Evolutionary conservation across 2,113 vertebrate species (phyloP).

Genomic region (Syrmaticus mikado): DNA sequence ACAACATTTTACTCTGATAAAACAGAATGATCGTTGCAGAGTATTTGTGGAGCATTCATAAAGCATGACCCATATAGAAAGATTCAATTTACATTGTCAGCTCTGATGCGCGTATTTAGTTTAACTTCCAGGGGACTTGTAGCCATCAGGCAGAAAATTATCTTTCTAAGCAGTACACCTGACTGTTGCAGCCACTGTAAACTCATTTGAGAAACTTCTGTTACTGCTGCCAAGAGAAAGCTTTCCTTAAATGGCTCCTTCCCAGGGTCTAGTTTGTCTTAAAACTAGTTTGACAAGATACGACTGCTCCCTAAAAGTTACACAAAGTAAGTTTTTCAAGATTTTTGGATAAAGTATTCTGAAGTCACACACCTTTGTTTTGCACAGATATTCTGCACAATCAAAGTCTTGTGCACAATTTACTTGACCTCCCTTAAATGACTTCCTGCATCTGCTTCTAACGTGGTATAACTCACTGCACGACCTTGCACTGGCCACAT

Average conservation of each 20-base stretch:
- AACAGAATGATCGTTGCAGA: not conserved
- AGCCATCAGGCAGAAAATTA: not conserved
- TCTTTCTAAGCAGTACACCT: not conserved
- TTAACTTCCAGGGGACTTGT: not conserved
- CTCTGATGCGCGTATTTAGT: accelerated
- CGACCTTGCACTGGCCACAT: accelerated
- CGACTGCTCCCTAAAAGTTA: not conserved
- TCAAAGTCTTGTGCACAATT: accelerated
- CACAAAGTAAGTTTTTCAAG: accelerated
- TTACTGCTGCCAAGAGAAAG: not conserved
- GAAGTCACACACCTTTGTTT: not conserved
- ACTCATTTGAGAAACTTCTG: not conserved
- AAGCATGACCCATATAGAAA: accelerated
- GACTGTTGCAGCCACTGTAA: not conserved
- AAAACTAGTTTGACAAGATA: not conserved
- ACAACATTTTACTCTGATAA: not conserved
- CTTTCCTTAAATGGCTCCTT: not conserved
- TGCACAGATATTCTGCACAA: accelerated
- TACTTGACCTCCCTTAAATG: not conserved
- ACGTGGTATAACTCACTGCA: not conserved
- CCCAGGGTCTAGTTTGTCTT: not conserved
- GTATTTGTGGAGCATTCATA: not conserved
- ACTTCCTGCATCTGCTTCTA: not conserved
- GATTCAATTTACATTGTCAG: not conserved
- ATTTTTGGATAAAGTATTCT: not conserved